Evolutionary conservation across 2,113 vertebrate species (phyloP), one percentile per base, ranked within the genome.

Genomic region (Indicator indicator): DNA sequence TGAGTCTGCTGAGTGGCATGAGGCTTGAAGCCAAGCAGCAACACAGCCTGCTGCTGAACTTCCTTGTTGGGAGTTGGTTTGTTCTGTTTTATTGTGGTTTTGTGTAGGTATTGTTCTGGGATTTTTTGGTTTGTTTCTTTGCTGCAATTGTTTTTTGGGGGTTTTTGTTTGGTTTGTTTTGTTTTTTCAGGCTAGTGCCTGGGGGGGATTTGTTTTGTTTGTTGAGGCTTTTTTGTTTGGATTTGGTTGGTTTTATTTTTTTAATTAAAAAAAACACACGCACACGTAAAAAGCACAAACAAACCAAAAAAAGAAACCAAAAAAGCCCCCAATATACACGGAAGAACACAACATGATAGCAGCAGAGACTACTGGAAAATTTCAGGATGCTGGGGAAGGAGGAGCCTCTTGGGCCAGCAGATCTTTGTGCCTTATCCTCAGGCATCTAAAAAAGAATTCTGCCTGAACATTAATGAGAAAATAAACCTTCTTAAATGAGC

Each of bases 1-100:
- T 4, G 32, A 38, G 28, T 32, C 59, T 23, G 4, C 7, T 0
- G 8, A 44, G 38, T 1, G 11, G 6, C 40, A 38, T 0, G 3
- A 44, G 24, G 50, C 58, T 54, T 3, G 0, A 18, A 44, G 11
- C n/a, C 40, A 70, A 75, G n/a, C 36, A 32, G 36, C 14, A 12
- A 19, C 23, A 52, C 4, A 3, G n/a, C 9, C 48, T 52, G 52
- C 48, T 44, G 52, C 23, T 27, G 16, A 58, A 60, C n/a, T 36
- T 4, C 9, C 27, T 4, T 56, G 14, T 3, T 48, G 23, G 6
- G 42, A 11, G 19, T 11, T 28, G 7, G 23, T 20, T 63, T 23
- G 16, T 21, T 83, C 46, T 28, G 18, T 26, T 82, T 70, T 65
- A n/a, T 23, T 56, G 19, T 48, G 46, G 9, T 5, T 83, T 73